Conservation (phyloP, 1,140 invertebrate species). For the Carposina sasakii region DNA sequence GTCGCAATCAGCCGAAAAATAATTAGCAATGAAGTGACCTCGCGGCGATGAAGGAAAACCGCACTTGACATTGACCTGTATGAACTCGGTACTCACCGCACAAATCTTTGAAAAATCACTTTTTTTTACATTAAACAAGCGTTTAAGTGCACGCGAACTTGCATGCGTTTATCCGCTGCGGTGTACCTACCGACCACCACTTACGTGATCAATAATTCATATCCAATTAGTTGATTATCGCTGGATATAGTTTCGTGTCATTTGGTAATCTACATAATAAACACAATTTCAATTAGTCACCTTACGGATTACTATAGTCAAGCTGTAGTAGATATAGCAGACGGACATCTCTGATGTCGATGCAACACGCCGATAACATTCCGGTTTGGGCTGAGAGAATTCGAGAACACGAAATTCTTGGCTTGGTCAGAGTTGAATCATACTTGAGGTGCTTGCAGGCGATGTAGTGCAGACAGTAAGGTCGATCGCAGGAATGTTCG, state of each 20-base stretch:
- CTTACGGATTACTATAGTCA: constrained; percentile 46
- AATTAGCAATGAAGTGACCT: constrained; percentile 56
- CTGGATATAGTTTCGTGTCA: constrained; percentile 30
- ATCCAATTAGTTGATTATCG: constrained; percentile 48
- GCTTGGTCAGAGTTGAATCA: constrained; percentile 48
- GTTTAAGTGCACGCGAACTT: constrained; percentile 19
- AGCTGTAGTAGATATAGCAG: no score
- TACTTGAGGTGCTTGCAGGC: constrained; percentile 35
- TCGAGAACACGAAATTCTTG: constrained; percentile 64
- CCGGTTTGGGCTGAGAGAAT: constrained; percentile 55
- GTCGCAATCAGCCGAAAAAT: constrained; percentile 53
- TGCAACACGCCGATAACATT: constrained; percentile 63
- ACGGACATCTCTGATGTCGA: constrained; percentile 55
- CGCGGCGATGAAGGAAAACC: constrained; percentile 41
- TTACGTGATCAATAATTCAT: constrained; percentile 42
- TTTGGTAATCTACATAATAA: constrained; percentile 37
- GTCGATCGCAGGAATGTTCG: constrained; percentile 54
- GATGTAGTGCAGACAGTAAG: constrained; percentile 43
- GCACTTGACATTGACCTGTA: constrained; percentile 44
- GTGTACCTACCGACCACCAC: constrained; percentile 23
- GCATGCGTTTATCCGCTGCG: constrained; percentile 25
- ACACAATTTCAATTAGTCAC: constrained; percentile 53
- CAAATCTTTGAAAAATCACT: no score
- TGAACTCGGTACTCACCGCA: not conserved
- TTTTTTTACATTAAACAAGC: no score